Conservation (phyloP, 2,113 vertebrate genomes). For the Nibea albiflora region DNA sequence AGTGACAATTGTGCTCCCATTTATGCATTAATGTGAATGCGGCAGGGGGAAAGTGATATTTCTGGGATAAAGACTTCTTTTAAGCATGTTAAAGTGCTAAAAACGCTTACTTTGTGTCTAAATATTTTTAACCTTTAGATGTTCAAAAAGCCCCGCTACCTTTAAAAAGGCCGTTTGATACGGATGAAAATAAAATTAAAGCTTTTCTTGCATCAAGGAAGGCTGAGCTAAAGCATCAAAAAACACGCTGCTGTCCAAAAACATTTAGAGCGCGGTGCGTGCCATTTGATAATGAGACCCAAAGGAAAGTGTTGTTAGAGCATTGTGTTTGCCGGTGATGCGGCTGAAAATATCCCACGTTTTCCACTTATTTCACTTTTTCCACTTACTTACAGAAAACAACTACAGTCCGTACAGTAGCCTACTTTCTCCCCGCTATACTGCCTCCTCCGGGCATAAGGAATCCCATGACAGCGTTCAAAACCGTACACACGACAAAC, state of each 20-base stretch:
- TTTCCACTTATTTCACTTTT: slow-evolving; percentile 39
- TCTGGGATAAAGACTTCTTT: slow-evolving; percentile 22
- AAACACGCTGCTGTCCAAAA: slow-evolving; percentile 47
- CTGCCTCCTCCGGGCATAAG: slow-evolving; percentile 55
- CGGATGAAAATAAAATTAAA: slow-evolving; percentile 47
- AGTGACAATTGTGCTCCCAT: not conserved
- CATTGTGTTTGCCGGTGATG: slow-evolving; percentile 46
- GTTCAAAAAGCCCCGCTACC: slow-evolving; percentile 24
- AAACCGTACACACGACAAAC: slow-evolving; percentile 61
- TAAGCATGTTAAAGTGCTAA: not conserved
- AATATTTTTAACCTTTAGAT: slow-evolving; percentile 35
- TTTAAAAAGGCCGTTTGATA: slow-evolving; percentile 46
- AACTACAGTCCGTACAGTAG: slow-evolving; percentile 31
- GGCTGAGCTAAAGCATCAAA: slow-evolving; percentile 29
- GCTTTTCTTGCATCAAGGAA: not conserved
- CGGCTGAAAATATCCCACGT: slow-evolving; percentile 62
- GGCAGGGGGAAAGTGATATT: slow-evolving; percentile 10
- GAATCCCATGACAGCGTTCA: slow-evolving; percentile 66
- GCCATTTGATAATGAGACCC: slow-evolving; percentile 63
- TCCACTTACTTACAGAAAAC: slow-evolving; percentile 44
- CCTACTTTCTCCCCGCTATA: slow-evolving; percentile 62
- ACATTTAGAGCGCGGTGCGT: slow-evolving; percentile 45
- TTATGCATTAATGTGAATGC: not conserved
- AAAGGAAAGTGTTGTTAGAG: slow-evolving; percentile 63
- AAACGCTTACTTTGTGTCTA: slow-evolving; percentile 20